phyloP scores from a whole-genome alignment of 2,113 vertebrate genomes.

The Silurus glanis region DNA sequence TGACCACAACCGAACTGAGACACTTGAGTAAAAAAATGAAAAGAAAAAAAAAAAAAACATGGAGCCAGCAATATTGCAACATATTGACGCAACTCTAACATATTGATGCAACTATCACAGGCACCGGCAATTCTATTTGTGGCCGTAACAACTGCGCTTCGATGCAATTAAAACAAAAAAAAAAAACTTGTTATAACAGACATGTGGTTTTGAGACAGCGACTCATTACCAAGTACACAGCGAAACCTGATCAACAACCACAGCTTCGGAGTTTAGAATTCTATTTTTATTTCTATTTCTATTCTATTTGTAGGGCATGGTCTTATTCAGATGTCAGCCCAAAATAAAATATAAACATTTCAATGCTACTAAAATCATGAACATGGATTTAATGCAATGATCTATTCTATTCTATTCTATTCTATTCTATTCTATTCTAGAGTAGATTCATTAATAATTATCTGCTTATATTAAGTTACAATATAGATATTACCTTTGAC shows the following conservation, averaged over 20 bases:
- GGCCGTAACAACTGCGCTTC: not conserved
- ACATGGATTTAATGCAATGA: not conserved
- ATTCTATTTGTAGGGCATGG: not conserved
- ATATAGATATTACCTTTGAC: not conserved
- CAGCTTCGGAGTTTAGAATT: not conserved
- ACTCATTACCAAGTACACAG: not conserved
- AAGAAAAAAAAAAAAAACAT: not conserved
- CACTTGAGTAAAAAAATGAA: not conserved
- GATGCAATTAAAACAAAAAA: constrained; percentile 16
- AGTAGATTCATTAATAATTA: no score
- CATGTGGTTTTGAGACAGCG: not conserved
- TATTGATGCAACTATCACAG: constrained; percentile 25
- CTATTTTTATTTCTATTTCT: not conserved
- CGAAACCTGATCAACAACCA: not conserved
- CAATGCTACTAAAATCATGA: not conserved
- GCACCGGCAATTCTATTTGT: constrained; percentile 15
- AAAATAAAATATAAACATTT: not conserved
- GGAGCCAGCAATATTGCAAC: constrained; percentile 17
- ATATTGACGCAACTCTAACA: not conserved
- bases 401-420: not conserved
- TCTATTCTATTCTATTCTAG: no score
- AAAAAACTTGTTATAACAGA: constrained; percentile 11
- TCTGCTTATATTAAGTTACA: no score
- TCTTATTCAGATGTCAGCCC: no score
- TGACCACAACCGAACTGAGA: not conserved